phyloP scores from a whole-genome alignment of 37 sponge, comb jelly and placozoan species.

The Diacarnus erythraeanus region DNA sequence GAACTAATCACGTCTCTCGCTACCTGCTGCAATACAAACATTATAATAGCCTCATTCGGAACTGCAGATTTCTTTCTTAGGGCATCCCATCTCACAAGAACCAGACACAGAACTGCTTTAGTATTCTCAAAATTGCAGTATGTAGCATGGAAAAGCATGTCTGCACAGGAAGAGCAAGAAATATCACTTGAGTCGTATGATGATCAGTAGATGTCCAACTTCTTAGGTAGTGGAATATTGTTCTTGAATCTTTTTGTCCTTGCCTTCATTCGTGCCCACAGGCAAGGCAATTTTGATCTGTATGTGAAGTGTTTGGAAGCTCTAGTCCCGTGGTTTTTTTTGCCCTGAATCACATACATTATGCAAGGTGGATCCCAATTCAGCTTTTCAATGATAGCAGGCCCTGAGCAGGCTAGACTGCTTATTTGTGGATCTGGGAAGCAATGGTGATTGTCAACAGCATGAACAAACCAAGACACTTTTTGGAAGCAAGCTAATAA shows the following conservation, averaged over 20 bases:
- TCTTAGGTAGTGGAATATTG: not conserved
- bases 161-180: not conserved
- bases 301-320: constrained; percentile 4
- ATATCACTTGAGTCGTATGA: no score
- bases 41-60: not conserved
- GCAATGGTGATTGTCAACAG: not conserved
- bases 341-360: not conserved
- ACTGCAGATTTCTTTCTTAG: not conserved
- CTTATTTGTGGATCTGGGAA: not conserved
- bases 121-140: not conserved
- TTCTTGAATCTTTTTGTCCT: no score
- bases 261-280: no score
- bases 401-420: constrained; percentile 5
- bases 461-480: not conserved
- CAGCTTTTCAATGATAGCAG: not conserved
- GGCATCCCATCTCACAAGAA: not conserved
- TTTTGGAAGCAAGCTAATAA: not conserved
- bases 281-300: not conserved
- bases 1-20: no score
- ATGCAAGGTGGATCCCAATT: not conserved
- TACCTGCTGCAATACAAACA: no score
- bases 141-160: not conserved
- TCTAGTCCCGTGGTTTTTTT: not conserved
- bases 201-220: not conserved
- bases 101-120: not conserved